Evolutionary conservation across 2,888 invertebrate species (phyloP).

Genomic region (Drosophila peninsularis): DNA sequence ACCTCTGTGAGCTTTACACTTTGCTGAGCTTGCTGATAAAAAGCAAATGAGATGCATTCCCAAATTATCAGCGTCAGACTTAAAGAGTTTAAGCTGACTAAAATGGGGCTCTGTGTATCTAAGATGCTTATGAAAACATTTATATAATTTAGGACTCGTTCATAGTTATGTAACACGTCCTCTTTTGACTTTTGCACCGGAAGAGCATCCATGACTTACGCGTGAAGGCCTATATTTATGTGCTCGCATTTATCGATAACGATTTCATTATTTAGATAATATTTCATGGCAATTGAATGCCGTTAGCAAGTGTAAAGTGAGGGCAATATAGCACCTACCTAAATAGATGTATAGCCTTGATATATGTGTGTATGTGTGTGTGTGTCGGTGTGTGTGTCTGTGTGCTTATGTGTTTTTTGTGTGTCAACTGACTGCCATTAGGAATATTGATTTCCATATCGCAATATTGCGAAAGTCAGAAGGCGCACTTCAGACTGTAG

Average conservation of each 20-base stretch:
- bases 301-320: not conserved
- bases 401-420: conserved; percentile 10
- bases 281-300: conserved; percentile 41
- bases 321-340: conserved; percentile 2
- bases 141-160: not conserved
- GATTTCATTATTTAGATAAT: conserved; percentile 54
- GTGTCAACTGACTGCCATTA: conserved; percentile 70
- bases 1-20: conserved; percentile 30
- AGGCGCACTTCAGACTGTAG: conserved; percentile 10
- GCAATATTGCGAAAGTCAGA: conserved; percentile 59
- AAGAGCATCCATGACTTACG: not conserved
- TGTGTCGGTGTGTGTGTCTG: not conserved
- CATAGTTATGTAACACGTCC: not conserved
- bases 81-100: not conserved
- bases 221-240: conserved; percentile 1
- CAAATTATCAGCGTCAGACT: not conserved
- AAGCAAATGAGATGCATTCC: conserved; percentile 18
- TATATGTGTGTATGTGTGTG: conserved; percentile 10
- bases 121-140: not conserved
- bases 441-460: conserved; percentile 78
- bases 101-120: no score
- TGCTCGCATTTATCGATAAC: conserved; percentile 24
- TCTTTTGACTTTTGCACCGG: not conserved
- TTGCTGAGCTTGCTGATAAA: conserved; percentile 26
- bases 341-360: not conserved